Evolutionary conservation across 2,888 invertebrate genomes (phyloP), one percentile per base, ranked within the genome.

Genomic region (Lasioglossum oenotherae): DNA sequence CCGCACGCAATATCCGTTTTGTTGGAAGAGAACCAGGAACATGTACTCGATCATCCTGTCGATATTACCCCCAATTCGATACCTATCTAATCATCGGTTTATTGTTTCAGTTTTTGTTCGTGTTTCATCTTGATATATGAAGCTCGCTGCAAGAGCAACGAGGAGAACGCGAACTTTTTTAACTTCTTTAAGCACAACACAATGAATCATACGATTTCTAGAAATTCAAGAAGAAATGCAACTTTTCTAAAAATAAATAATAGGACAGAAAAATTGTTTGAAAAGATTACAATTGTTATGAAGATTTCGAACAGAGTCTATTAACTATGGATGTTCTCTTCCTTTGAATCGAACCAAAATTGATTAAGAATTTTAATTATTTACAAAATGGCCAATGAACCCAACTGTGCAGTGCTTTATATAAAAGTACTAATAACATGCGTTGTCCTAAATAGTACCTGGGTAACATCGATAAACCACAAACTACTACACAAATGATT

Each of bases 1-100:
- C 57, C 41, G 78, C 72, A 78, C 72, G 72, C 71, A 78, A 78
- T 57, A 72, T 44, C 67, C 77, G 67, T 69, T 69, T 69, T 69
- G 77, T 77, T n/a, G 46, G 67, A 69, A n/a, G 46, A n/a, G 23
- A 67, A 44, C 35, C 16, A 60, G 60, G 44, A 60, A 8, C 23
- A 5, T 19, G 5, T 23, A 53, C 64, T 64, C 74, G 46, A 80
- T 74, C 74, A 53, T 80, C 64, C 64, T 69, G 49, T 69, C 80
- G 23, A 69, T 67, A 75, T 31, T 41, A 67, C n/a, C 49, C 23
- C 67, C 31, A 19, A 46, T 53, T 46, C 23, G 53, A 12, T 6
- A 23, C 10, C 60, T 46, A 31, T n/a, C n/a, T 31, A 16, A 14
- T 67, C n/a, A 69, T 77, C 67, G 27, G 23, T 35, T 77, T 77